Base-by-base conservation (phyloP, 2,113 vertebrate species). In the Thinocorus orbignyianus region DNA sequence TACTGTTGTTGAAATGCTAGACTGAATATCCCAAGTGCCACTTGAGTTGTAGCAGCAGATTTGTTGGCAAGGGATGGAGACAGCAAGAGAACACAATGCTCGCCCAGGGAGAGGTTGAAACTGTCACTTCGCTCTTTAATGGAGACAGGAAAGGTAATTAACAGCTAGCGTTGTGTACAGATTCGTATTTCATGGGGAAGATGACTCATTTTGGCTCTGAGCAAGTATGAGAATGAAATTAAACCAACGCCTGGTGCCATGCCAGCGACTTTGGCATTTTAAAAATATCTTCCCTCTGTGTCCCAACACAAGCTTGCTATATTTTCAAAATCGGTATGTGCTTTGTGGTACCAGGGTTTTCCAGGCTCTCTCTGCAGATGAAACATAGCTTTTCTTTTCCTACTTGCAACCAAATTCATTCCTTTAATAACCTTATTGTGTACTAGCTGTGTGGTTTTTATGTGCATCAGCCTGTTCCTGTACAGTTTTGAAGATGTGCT, bases 121-220 rank as follows among this genome's bases (percentile, higher is more conserved):
- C 90, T 97, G 94, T 97, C 96, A 81, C 95, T 98, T 97, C 7
- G 18, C 94, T 97, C 85, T 96, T 96, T 97, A 97, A 97, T 92
- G 88, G 95, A 97, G 96, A 95, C 91, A 97, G 95, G 91, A 93
- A 95, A 94, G 94, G 95, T 96, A 98, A 97, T 97, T 97, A 98
- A 98, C 95, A 97, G 93, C 93, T 90, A 96, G 92, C 2, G 13
- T 89, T 97, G 97, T 97, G 94, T 97, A 94, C 95, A 94, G 92
- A 97, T 94, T 96, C 10, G 55, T 93, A 95, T 97, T 97, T 97
- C 95, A 95, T 95, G 87, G 82, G 92, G 51, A 97, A 96, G 92
- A 66, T 96, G 90, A 95, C 70, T 94, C 83, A 95, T 94, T 97
- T 92, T 71, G 88, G 76, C 88, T 97, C 86, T 81, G 65, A 94